These are phyloP conservation scores for Hafferia zeledoni DNA, from an alignment of 2,797 vertebrate species.

Conservation along the genomic window DNA sequence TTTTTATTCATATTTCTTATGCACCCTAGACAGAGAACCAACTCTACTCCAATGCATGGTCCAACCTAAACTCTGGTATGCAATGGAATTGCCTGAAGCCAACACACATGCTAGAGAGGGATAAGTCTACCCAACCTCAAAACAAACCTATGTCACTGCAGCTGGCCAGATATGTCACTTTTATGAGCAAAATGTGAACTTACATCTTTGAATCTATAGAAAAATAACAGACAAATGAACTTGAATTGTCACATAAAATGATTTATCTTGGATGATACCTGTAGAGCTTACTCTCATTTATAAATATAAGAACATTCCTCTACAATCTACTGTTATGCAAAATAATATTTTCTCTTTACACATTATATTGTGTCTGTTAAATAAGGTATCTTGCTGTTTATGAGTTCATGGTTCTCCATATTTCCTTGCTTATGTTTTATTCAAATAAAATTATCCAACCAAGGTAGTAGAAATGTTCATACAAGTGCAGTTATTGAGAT, in stretches of 20 bases:
- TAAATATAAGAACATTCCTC: background rate
- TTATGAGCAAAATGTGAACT: background rate
- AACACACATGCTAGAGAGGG: background rate
- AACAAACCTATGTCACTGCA: background rate
- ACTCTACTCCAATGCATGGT: background rate
- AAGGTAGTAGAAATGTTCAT: background rate
- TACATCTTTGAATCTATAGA: background rate
- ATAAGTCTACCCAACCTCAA: background rate
- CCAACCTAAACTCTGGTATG: background rate
- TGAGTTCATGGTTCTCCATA: background rate
- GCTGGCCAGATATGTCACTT: background rate
- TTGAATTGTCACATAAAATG: background rate
- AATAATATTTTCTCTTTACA: background rate
- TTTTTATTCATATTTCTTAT: background rate
- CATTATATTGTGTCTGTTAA: background rate
- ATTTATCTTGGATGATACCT: background rate
- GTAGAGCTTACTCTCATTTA: background rate
- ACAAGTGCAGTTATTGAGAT: background rate
- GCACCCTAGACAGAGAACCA: background rate
- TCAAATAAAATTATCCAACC: background rate
- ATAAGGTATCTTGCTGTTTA: background rate
- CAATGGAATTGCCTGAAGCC: background rate
- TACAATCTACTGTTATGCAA: background rate
- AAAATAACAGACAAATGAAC: background rate
- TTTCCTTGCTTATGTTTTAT: background rate